These are phyloP conservation scores for Branchinecta sandiegonensis DNA, from an alignment of 2,888 invertebrate species.

Conservation along the genomic window DNA sequence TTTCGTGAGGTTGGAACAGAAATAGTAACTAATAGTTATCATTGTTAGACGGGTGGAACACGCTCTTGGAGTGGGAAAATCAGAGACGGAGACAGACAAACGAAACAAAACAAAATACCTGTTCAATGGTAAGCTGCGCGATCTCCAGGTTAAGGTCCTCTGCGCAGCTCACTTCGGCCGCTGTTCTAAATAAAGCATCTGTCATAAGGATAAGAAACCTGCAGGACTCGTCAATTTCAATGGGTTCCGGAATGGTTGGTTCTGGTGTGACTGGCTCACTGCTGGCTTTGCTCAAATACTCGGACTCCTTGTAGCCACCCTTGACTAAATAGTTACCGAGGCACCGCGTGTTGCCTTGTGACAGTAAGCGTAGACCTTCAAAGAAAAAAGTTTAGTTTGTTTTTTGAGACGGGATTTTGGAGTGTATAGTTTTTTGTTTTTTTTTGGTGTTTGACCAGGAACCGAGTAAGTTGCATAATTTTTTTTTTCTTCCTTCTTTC, in stretches of 20 bases:
- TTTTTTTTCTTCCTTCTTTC: too few species aligned
- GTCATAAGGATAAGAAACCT: slow-evolving; percentile 35
- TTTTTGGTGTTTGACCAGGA: too few species aligned
- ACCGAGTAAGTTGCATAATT: too few species aligned
- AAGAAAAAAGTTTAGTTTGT: too few species aligned
- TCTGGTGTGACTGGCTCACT: slow-evolving; percentile 67
- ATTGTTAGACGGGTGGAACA: too few species aligned
- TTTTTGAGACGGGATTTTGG: too few species aligned
- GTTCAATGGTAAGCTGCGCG: slow-evolving; percentile 61
- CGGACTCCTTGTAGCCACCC: slow-evolving; percentile 67
- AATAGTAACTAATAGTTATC: too few species aligned
- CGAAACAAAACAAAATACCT: slow-evolving; percentile 33
- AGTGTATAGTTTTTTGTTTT: too few species aligned
- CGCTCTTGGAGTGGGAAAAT: too few species aligned
- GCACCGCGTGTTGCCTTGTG: slow-evolving; percentile 66
- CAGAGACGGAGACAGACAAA: too few species aligned
- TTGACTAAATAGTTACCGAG: slow-evolving; percentile 76
- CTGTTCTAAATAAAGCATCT: slow-evolving; percentile 46
- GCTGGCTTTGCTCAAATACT: slow-evolving; percentile 49
- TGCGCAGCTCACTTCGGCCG: slow-evolving; percentile 59
- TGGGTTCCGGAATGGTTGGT: slow-evolving; percentile 68
- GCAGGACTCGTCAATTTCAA: slow-evolving; percentile 58
- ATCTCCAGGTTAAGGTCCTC: slow-evolving; percentile 68
- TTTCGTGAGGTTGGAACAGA: too few species aligned
- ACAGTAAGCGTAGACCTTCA: slow-evolving; percentile 53